Base-by-base conservation (phyloP, 2,888 invertebrate genomes). In the Drosophila kokeensis region DNA sequence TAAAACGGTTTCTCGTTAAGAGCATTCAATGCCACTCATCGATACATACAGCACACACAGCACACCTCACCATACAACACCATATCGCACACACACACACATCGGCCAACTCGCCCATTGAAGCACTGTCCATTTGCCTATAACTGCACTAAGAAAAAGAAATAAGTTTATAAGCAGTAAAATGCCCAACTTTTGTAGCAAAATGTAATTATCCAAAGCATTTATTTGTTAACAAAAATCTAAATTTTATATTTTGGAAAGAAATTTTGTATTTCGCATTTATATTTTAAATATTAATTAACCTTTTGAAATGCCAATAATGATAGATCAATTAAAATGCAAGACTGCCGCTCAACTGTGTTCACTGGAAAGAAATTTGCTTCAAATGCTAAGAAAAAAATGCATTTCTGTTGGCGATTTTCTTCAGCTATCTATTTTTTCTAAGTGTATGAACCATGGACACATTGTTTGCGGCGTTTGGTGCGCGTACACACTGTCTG, bases 1-100 rank as follows among this genome's bases (percentile, higher is more conserved):
- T 89, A 89, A 89, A 90, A 87, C 81, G 90, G 86, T 85, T 89
- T 90, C 89, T 90, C 87, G 90, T 89, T 85, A 82, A 82, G 85
- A 74, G 75, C 73, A 82, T 80, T 82, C 85, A 87, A 65, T 65
- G 81, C 75, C 78, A 80, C 87, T 82, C 87, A 87, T 83, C 85
- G 78, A 84, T 81, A 82, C 68, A 69, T 32, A 66, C 58, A 29
- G n/a, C 27, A 13, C 4, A 42, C 5, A 27, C 29, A 55, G 0
- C 18, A 4, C 38, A 10, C n/a, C 27, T 36, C 21, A 15, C 54
- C 53, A 69, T 45, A 21, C 53, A 40, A 32, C 30, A 42, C 4
- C 27, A 3, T 21, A 45, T 15, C 38, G 11, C 13, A 34, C n/a
- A 45, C 32, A n/a, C 27, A 11, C 8, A n/a, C 24, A 32, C 6